Conservation (phyloP, 2,113 vertebrate species). For the Colistium nudipinnis region DNA sequence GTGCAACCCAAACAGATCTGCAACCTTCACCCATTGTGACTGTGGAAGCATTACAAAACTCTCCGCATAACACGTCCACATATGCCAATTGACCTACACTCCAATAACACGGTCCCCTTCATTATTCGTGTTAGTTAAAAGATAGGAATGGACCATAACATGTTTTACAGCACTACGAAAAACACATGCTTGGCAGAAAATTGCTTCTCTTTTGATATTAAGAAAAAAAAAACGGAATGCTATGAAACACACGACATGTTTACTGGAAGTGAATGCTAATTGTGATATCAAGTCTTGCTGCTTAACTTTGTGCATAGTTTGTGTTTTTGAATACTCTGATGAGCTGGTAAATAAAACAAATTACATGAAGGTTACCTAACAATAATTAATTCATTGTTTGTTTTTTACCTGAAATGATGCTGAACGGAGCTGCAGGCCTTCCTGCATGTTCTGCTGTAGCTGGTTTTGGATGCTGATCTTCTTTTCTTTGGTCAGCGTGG, state of each 20-base stretch:
- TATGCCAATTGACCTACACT: constrained; percentile 38
- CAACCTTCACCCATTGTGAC: constrained; percentile 18
- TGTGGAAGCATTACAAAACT: constrained; percentile 4
- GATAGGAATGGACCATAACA: constrained; percentile 73
- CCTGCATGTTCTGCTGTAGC: constrained; percentile 95
- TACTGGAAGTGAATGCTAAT: constrained; percentile 4
- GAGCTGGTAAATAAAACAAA: neutral
- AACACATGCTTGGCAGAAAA: constrained; percentile 64
- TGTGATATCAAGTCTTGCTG: constrained; percentile 2
- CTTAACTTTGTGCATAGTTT: neutral
- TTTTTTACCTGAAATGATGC: constrained; percentile 92
- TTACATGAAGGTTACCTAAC: too few species aligned
- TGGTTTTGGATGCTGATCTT: constrained; percentile 97
- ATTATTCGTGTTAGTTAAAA: constrained; percentile 65
- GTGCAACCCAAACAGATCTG: neutral
- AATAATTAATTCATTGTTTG: neutral
- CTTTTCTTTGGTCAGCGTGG: constrained; percentile 95
- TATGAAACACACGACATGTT: constrained; percentile 12
- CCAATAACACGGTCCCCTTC: constrained; percentile 42
- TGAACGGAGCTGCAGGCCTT: constrained; percentile 94
- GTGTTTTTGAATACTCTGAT: neutral
- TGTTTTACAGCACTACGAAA: constrained; percentile 59
- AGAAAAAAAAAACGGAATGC: constrained; percentile 24
- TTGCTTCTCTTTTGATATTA: constrained; percentile 7
- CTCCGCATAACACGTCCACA: constrained; percentile 6